phyloP scores from a whole-genome alignment of 2,888 invertebrate species.

The Achlya flavicornis region DNA sequence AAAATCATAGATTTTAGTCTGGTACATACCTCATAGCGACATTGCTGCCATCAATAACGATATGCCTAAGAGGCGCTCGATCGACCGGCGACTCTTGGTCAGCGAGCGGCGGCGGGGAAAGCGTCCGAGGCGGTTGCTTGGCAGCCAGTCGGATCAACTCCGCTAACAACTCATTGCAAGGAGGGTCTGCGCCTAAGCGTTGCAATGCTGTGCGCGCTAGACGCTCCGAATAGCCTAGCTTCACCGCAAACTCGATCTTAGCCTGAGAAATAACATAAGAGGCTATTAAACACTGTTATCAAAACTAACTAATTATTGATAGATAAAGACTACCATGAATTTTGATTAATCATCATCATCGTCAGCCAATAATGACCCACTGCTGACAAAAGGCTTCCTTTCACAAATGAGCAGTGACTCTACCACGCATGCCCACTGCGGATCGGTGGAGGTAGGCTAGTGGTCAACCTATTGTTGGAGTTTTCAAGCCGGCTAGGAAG shows the following conservation, averaged over 20 bases:
- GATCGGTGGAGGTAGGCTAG: no score
- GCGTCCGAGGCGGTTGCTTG: constrained; percentile 68
- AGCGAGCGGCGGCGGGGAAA: constrained; percentile 60
- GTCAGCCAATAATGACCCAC: no score
- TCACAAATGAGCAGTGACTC: no score
- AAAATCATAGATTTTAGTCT: no score
- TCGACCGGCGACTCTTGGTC: constrained; percentile 68
- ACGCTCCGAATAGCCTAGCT: constrained; percentile 95
- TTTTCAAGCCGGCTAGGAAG: no score
- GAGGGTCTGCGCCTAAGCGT: constrained; percentile 93
- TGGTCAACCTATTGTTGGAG: no score
- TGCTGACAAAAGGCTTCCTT: no score
- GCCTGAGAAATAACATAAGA: constrained; percentile 51
- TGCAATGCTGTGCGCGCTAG: constrained; percentile 92
- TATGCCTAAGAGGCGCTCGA: constrained; percentile 85
- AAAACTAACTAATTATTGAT: no score
- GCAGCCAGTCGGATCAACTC: constrained; percentile 94
- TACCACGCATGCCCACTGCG: no score
- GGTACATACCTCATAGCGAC: constrained; percentile 93
- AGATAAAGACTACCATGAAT: no score
- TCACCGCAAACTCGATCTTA: constrained; percentile 94
- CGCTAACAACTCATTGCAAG: constrained; percentile 93
- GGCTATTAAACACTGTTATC: no score
- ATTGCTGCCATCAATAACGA: constrained; percentile 97
- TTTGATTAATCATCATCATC: no score